Base-by-base conservation (phyloP, 1,140 invertebrate genomes). In the Daktulosphaira vitifoliae region DNA sequence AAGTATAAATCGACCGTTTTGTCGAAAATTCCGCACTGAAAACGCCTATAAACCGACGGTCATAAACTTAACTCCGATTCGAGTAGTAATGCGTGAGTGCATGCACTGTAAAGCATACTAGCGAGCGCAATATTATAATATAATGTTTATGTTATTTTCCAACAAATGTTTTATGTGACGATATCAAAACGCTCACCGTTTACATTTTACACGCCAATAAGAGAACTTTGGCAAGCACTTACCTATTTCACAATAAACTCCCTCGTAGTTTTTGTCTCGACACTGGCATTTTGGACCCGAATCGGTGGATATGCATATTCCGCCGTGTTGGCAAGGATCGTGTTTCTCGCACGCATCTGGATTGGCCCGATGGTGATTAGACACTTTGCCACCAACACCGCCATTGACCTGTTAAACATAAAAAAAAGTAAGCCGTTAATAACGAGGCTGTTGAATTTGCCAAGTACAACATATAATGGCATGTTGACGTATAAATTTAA, bases 241-340 rank as follows among this genome's bases (percentile, higher is more conserved):
- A 95, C 92, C 90, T 86, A 91, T 89, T 77, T 96, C 91, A 77
- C 93, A 96, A 76, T 86, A 89, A 69, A 87, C 82, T 49, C 94
- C 94, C 73, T 93, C 88, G 75, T 88, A 96, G 73, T 95, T 89
- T 9, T 89, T 84, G 71, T 85, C 86, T 33, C 89, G 80, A 73
- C 94, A 97, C 75, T 97, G 91, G 79, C 94, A 98, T 71, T 90
- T 84, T 39, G 92, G 88, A 15, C 92, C 92, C 66, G 83, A 86
- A 77, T 96, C 92, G 6, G 91, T 95, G 65, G 88, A 91, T 76
- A 96, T 92, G 77, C 93, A 97, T 69, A 91, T 88, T 22, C 92
- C 93, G 18, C 87, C 90, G 73, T 97, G 90, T 74, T 91, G 86
- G 77, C 93, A 96, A 1, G 90, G 91, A 76, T 93, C 89, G 46